phyloP scores from a whole-genome alignment of 1,140 invertebrate genomes.

The Heliconius hermathena region DNA sequence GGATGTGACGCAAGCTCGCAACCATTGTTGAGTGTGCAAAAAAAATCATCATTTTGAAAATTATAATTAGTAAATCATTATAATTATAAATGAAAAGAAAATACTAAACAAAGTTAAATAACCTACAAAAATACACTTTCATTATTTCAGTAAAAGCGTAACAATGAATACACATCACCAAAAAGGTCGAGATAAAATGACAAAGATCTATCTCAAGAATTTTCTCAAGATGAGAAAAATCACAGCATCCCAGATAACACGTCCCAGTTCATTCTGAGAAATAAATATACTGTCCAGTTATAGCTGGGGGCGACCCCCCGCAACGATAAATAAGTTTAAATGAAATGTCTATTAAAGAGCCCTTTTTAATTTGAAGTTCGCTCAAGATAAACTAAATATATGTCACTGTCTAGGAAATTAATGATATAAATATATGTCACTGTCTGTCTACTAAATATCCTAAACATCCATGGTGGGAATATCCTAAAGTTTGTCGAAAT shows the following conservation, averaged over 20 bases:
- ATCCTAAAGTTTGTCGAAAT: background rate
- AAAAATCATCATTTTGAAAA: too few relatives aligned
- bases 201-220: slow-evolving; percentile 17
- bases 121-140: background rate
- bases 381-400: slow-evolving; percentile 15
- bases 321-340: slow-evolving; percentile 39
- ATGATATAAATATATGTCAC: slow-evolving; percentile 13
- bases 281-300: slow-evolving; percentile 39
- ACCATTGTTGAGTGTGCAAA: too few relatives aligned
- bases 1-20: too few relatives aligned
- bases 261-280: slow-evolving; percentile 22
- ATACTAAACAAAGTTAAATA: too few relatives aligned
- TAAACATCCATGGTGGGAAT: background rate
- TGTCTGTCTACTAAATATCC: background rate
- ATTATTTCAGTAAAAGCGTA: background rate
- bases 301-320: background rate
- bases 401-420: background rate
- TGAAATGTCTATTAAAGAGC: slow-evolving; percentile 33
- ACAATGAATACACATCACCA: slow-evolving; percentile 44
- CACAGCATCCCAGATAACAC: slow-evolving; percentile 41
- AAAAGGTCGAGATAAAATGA: slow-evolving; percentile 40
- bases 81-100: too few relatives aligned
- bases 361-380: slow-evolving; percentile 27
- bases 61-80: too few relatives aligned
- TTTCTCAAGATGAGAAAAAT: slow-evolving; percentile 35